Evolutionary conservation across 2,888 invertebrate species (phyloP).

Genomic region (Siphlonurus alternatus): DNA sequence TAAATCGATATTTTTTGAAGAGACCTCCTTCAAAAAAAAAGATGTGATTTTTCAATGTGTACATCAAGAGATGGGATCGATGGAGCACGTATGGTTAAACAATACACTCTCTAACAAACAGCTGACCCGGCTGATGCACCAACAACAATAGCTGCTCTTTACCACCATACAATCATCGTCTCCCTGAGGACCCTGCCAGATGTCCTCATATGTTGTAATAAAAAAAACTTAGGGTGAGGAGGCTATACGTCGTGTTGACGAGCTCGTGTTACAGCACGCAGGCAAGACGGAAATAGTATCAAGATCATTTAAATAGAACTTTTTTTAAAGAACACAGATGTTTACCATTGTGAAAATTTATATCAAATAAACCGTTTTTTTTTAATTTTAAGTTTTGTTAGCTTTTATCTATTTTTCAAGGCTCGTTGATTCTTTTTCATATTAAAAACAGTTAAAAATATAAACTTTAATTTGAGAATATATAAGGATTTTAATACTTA

Average conservation of each 20-base stretch:
- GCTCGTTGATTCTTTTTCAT: neutral
- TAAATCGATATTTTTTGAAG: neutral
- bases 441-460: neutral
- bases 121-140: neutral
- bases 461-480: neutral
- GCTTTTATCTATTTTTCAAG: neutral
- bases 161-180: no score
- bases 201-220: neutral
- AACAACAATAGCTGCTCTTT: neutral
- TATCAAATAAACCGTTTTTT: neutral
- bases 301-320: neutral
- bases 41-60: no score
- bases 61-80: no score
- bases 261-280: neutral
- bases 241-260: neutral
- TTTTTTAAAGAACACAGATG: neutral
- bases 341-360: neutral
- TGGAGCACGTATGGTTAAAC: neutral
- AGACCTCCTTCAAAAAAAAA: neutral
- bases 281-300: neutral
- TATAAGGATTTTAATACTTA: neutral
- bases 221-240: neutral
- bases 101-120: neutral
- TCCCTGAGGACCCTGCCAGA: no score
- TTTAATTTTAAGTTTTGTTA: neutral